Percentiles rank a stretch among this genome's conserved stretches.
These are phyloP conservation scores for Coenonympha glycerion DNA, from an alignment of 2,888 invertebrate species.

Conservation along the genomic window DNA sequence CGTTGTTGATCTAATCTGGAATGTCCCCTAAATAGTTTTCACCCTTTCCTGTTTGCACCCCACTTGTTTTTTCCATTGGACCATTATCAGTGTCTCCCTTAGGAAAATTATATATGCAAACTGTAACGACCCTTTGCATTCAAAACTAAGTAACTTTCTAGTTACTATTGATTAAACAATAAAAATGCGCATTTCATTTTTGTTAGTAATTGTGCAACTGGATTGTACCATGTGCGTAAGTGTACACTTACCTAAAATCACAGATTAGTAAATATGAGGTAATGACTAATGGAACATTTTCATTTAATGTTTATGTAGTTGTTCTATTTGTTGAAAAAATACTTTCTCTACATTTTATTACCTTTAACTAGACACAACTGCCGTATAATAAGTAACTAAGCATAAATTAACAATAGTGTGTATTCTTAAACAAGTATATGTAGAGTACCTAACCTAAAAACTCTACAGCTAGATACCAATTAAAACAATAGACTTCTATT, in stretches of 20 bases:
- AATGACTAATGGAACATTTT: too few relatives aligned
- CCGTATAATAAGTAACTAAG: neutral
- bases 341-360: neutral
- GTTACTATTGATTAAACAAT: slow-evolving; percentile 1
- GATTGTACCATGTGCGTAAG: too few relatives aligned
- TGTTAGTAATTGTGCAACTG: too few relatives aligned
- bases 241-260: too few relatives aligned
- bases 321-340: too few relatives aligned
- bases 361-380: too few relatives aligned
- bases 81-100: slow-evolving; percentile 24
- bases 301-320: too few relatives aligned
- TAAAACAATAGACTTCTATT: slow-evolving; percentile 45
- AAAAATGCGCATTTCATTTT: neutral
- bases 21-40: slow-evolving; percentile 54
- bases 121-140: slow-evolving; percentile 10
- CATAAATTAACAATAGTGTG: too few relatives aligned
- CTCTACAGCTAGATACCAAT: slow-evolving; percentile 11
- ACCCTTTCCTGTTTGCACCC: slow-evolving; percentile 67
- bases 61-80: slow-evolving; percentile 44
- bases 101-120: slow-evolving; percentile 12
- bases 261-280: too few relatives aligned
- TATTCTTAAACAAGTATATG: too few relatives aligned
- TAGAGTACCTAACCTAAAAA: slow-evolving; percentile 21
- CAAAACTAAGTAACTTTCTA: slow-evolving; percentile 1
- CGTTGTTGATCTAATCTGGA: slow-evolving; percentile 40